Conservation (phyloP, 2,797 vertebrate species). For the Centropyge bicolor region DNA sequence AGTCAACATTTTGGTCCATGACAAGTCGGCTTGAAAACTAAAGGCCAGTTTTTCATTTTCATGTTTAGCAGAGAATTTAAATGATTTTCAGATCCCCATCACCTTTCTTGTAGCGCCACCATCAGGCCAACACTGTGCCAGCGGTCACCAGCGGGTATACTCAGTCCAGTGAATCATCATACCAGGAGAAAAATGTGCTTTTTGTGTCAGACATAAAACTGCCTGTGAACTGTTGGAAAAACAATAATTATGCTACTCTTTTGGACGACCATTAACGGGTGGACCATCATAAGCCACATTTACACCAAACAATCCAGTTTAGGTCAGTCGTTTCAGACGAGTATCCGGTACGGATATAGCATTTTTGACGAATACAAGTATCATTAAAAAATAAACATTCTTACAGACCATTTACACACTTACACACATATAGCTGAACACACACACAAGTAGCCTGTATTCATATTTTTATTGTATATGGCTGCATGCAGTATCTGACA, state of each 20-base stretch:
- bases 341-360: too few species aligned
- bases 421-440: too few species aligned
- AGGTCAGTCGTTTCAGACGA: too few species aligned
- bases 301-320: too few species aligned
- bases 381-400: too few species aligned
- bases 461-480: too few species aligned
- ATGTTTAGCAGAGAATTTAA: neutral
- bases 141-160: neutral
- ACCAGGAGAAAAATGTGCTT: neutral
- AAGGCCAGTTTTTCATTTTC: neutral
- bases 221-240: neutral
- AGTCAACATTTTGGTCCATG: neutral
- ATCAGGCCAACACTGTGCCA: neutral
- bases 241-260: neutral
- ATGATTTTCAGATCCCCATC: too few species aligned
- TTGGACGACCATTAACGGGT: slow-evolving; percentile 5
- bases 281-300: neutral
- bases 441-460: too few species aligned
- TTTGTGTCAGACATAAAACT: too few species aligned
- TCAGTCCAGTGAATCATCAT: neutral
- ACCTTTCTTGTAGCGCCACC: neutral
- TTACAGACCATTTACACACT: too few species aligned
- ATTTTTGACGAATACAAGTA: too few species aligned
- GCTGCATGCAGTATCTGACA: too few species aligned
- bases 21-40: neutral